These are phyloP conservation scores for Stegodyphus dumicola DNA, from an alignment of 1,140 invertebrate genomes.

Conservation along the genomic window DNA sequence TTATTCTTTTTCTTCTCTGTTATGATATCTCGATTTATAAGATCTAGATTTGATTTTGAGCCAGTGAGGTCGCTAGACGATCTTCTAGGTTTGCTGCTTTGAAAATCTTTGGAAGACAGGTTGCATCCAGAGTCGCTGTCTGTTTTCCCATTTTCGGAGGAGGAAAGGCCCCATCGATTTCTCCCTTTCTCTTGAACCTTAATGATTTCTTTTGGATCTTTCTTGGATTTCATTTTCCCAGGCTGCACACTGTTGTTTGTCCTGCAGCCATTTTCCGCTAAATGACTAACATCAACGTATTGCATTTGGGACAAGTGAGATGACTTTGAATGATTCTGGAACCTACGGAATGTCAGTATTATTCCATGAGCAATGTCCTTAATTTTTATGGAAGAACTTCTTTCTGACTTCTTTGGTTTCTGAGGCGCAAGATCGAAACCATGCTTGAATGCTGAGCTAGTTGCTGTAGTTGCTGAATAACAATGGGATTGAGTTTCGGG, in stretches of 20 bases:
- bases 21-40: neutral
- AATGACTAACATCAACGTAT: constrained; percentile 44
- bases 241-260: neutral
- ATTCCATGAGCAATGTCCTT: constrained; percentile 56
- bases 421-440: constrained; percentile 39
- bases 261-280: constrained; percentile 21
- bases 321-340: constrained; percentile 53
- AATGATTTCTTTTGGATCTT: constrained; percentile 6
- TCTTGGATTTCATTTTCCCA: constrained; percentile 8
- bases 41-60: neutral
- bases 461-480: constrained; percentile 43
- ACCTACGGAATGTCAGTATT: constrained; percentile 38
- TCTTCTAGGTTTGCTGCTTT: constrained; percentile 26
- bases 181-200: constrained; percentile 18
- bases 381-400: constrained; percentile 52
- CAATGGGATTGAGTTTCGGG: constrained; percentile 39
- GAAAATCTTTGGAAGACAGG: constrained; percentile 3
- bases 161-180: constrained; percentile 19
- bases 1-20: constrained; percentile 48
- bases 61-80: constrained; percentile 37
- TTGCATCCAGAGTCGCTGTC: constrained; percentile 40
- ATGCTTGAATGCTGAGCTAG: constrained; percentile 49
- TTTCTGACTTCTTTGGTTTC: constrained; percentile 35
- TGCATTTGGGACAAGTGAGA: constrained; percentile 22
- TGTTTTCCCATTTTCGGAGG: constrained; percentile 14